phyloP scores from a whole-genome alignment of 2,888 invertebrate species.

The Cheiracanthium punctorium region DNA sequence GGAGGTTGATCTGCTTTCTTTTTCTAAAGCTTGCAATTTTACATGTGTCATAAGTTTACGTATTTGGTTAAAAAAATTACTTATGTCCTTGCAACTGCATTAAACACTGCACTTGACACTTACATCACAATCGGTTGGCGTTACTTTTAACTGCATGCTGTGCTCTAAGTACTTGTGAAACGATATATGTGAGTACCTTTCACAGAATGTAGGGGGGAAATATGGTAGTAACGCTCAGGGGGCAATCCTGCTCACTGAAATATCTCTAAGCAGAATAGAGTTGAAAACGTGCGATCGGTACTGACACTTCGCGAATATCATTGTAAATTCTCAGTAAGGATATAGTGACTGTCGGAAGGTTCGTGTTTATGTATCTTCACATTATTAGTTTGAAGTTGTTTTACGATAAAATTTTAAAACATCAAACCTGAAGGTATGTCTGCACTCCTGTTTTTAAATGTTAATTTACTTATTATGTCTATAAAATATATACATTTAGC shows the following conservation, averaged over 20 bases:
- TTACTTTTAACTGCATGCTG: too few species aligned
- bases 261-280: background rate
- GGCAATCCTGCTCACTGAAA: background rate
- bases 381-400: background rate
- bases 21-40: too few species aligned
- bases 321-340: background rate
- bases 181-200: too few species aligned
- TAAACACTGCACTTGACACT: too few species aligned
- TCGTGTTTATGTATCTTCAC: background rate
- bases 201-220: background rate
- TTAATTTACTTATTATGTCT: background rate
- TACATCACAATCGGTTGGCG: too few species aligned
- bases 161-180: too few species aligned
- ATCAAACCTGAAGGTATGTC: background rate
- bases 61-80: too few species aligned
- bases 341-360: background rate
- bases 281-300: background rate
- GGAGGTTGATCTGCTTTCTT: too few species aligned
- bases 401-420: background rate
- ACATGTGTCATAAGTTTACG: too few species aligned
- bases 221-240: background rate
- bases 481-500: constrained; percentile 3
- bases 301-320: background rate
- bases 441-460: background rate
- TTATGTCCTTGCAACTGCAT: too few species aligned